These are phyloP conservation scores for Calephelis virginiensis DNA, from an alignment of 1,140 invertebrate genomes.

Conservation along the genomic window DNA sequence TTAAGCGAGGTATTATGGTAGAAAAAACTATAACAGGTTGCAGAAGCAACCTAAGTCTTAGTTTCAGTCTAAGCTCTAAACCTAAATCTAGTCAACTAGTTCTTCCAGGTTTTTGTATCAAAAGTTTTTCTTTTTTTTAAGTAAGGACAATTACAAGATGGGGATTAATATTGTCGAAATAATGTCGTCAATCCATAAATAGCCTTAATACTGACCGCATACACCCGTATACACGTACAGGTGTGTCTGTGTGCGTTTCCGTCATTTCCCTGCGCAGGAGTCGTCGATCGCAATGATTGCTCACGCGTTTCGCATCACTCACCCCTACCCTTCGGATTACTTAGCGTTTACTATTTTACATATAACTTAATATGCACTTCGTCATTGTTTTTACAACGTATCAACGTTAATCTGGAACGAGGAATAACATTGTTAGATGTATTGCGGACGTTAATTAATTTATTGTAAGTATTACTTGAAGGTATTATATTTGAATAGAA, in stretches of 20 bases:
- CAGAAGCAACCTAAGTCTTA: no score
- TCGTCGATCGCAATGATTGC: slow-evolving; percentile 68
- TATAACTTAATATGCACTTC: slow-evolving; percentile 53
- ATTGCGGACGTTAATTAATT: background rate
- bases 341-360: slow-evolving; percentile 69
- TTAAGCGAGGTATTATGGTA: no score
- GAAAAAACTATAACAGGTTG: no score
- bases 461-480: background rate
- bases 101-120: no score
- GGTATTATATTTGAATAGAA: no score
- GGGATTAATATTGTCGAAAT: no score
- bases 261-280: slow-evolving; percentile 67
- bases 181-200: background rate
- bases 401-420: slow-evolving; percentile 35
- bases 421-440: background rate
- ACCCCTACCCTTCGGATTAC: slow-evolving; percentile 61
- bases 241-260: slow-evolving; percentile 50
- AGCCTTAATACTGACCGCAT: slow-evolving; percentile 11
- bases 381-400: slow-evolving; percentile 42
- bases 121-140: no score
- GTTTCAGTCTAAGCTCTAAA: no score
- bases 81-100: no score
- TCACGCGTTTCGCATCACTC: slow-evolving; percentile 74
- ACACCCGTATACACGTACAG: slow-evolving; percentile 2
- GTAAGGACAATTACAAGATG: no score